Conservation (phyloP, 1,140 invertebrate species). For the Caerostris extrusa region DNA sequence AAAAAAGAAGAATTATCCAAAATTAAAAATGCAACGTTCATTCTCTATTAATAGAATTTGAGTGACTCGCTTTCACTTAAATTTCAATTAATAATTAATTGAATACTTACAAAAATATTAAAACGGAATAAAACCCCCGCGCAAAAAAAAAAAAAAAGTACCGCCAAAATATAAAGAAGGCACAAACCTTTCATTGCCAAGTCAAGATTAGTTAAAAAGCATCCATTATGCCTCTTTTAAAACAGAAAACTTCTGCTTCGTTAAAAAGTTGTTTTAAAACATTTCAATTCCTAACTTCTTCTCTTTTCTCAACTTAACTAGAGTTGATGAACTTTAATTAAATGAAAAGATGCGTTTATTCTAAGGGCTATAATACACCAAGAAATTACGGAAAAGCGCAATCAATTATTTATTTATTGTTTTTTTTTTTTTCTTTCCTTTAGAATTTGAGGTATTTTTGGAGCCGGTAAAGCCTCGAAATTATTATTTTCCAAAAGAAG, state of each 20-base stretch:
- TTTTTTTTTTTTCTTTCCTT: neutral
- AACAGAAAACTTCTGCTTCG: neutral
- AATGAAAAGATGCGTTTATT: neutral
- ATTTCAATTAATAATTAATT: too few species aligned
- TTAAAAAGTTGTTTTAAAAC: neutral
- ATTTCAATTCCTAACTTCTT: neutral
- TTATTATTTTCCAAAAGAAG: neutral
- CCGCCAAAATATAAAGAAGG: neutral
- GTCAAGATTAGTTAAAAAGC: neutral
- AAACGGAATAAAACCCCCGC: neutral
- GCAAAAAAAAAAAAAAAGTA: neutral
- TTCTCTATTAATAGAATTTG: too few species aligned
- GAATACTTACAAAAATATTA: too few species aligned
- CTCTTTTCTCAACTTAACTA: neutral
- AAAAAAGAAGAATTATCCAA: too few species aligned
- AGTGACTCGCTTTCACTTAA: too few species aligned
- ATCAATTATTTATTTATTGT: neutral
- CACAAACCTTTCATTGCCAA: neutral
- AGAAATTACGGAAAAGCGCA: neutral
- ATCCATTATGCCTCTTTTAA: neutral
- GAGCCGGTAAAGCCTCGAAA: neutral
- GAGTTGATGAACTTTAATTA: neutral
- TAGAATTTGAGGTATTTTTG: neutral
- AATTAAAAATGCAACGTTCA: too few species aligned
- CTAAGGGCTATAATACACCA: neutral